Evolutionary conservation across 2,888 invertebrate genomes (phyloP).

Genomic region (Oscheius sp.): DNA sequence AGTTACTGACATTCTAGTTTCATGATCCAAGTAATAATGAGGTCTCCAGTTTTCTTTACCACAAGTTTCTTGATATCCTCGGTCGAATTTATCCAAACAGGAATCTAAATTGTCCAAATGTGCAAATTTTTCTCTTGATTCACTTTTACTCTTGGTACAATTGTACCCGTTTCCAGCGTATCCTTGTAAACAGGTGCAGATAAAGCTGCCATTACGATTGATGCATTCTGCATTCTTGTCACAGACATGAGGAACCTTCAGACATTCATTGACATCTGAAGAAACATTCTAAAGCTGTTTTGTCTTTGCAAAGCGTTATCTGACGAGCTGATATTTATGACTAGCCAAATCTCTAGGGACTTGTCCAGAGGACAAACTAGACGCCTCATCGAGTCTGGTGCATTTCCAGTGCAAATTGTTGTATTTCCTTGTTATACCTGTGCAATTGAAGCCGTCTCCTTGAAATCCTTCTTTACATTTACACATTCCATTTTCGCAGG

Average conservation of each 20-base stretch:
- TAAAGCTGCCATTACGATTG: constrained; percentile 64
- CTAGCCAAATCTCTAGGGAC: constrained; percentile 25
- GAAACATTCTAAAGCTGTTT: neutral
- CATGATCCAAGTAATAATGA: constrained; percentile 66
- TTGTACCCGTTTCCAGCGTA: constrained; percentile 70
- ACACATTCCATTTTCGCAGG: constrained; percentile 64
- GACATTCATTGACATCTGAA: constrained; percentile 70
- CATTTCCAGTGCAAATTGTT: neutral
- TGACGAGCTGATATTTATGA: constrained; percentile 36
- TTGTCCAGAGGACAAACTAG: neutral
- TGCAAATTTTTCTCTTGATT: neutral
- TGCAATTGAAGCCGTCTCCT: constrained; percentile 70
- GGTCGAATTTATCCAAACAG: constrained; percentile 68
- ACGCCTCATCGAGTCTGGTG: constrained; percentile 15
- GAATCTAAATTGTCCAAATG: constrained; percentile 51
- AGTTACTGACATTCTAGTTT: constrained; percentile 52
- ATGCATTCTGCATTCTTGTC: constrained; percentile 67
- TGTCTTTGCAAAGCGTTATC: constrained; percentile 27
- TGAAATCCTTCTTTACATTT: constrained; percentile 67
- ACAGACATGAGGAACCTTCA: constrained; percentile 58
- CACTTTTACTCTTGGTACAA: constrained; percentile 65
- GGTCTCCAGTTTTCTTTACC: constrained; percentile 66
- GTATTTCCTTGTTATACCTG: constrained; percentile 46
- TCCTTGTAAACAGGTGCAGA: constrained; percentile 65
- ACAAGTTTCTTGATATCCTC: constrained; percentile 62